Conservation (phyloP, 1,140 invertebrate genomes). For the Brachionus calyciflorus region DNA sequence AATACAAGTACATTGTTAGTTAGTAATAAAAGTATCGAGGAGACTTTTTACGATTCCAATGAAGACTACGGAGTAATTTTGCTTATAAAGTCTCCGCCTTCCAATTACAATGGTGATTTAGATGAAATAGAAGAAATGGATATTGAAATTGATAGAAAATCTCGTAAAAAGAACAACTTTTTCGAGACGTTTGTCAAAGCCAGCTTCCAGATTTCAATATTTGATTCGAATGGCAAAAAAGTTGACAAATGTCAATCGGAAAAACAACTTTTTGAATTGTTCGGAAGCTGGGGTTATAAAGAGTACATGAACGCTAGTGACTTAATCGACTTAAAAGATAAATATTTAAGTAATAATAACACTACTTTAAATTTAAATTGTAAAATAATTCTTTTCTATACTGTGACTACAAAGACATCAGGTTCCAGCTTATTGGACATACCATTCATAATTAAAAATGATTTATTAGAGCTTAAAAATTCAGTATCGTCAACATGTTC, state of each 20-base stretch:
- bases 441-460: background rate
- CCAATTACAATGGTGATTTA: background rate
- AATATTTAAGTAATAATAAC: conserved; percentile 5
- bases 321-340: conserved; percentile 3
- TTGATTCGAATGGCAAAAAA: conserved; percentile 22
- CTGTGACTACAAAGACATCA: background rate
- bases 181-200: conserved; percentile 35
- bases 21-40: background rate
- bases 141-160: background rate
- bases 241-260: conserved; percentile 37
- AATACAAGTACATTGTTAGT: background rate
- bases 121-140: background rate
- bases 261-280: conserved; percentile 14
- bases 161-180: background rate
- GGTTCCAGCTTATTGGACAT: background rate
- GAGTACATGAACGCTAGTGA: conserved; percentile 9
- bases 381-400: conserved; percentile 29
- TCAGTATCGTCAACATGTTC: background rate
- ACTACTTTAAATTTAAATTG: background rate
- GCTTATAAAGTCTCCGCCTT: background rate
- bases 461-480: background rate
- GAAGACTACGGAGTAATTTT: conserved; percentile 2
- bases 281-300: conserved; percentile 36
- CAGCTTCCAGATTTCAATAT: conserved; percentile 36
- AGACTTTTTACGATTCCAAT: conserved; percentile 12